Percentiles rank a stretch among this genome's conserved stretches.
Conservation (phyloP, 2,113 vertebrate species). For the Tautogolabrus adspersus region DNA sequence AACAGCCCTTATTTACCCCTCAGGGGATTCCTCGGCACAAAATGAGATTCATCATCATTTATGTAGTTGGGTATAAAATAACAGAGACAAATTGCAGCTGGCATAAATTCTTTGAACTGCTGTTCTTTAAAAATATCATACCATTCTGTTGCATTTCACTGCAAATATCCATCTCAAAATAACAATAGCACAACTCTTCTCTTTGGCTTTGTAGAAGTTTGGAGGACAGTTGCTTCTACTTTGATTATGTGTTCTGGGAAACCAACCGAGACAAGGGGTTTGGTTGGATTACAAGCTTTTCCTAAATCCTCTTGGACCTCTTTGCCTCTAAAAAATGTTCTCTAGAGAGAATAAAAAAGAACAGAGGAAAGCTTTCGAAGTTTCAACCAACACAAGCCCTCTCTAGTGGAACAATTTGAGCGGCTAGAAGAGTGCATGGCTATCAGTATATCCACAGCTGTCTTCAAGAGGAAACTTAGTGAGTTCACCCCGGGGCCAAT, state of each 20-base stretch:
- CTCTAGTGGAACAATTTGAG: slow-evolving; percentile 35
- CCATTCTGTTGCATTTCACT: slow-evolving; percentile 63
- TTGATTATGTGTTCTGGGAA: slow-evolving; percentile 40
- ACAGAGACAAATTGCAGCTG: slow-evolving; percentile 74
- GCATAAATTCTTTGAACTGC: slow-evolving; percentile 69
- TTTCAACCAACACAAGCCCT: slow-evolving; percentile 54
- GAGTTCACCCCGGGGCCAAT: slow-evolving; percentile 41
- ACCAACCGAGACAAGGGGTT: slow-evolving; percentile 41
- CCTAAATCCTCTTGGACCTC: slow-evolving; percentile 48
- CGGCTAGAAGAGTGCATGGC: slow-evolving; percentile 14
- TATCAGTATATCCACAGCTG: slow-evolving; percentile 29
- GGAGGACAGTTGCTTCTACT: slow-evolving; percentile 67
- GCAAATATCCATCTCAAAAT: slow-evolving; percentile 69
- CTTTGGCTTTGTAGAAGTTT: slow-evolving; percentile 79
- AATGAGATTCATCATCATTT: slow-evolving; percentile 84
- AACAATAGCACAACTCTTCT: slow-evolving; percentile 73
- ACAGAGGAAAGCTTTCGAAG: slow-evolving; percentile 33
- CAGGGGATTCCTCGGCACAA: slow-evolving; percentile 74
- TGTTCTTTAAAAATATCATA: slow-evolving; percentile 62
- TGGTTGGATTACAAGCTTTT: slow-evolving; percentile 40
- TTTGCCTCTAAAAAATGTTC: slow-evolving; percentile 29
- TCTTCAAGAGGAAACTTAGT: slow-evolving; percentile 34
- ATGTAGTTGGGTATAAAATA: slow-evolving; percentile 72
- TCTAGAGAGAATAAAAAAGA: slow-evolving; percentile 35
- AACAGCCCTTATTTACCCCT: slow-evolving; percentile 59